Evolutionary conservation across 2,113 vertebrate species (phyloP).

Genomic region (Phylloscopus whistleri): DNA sequence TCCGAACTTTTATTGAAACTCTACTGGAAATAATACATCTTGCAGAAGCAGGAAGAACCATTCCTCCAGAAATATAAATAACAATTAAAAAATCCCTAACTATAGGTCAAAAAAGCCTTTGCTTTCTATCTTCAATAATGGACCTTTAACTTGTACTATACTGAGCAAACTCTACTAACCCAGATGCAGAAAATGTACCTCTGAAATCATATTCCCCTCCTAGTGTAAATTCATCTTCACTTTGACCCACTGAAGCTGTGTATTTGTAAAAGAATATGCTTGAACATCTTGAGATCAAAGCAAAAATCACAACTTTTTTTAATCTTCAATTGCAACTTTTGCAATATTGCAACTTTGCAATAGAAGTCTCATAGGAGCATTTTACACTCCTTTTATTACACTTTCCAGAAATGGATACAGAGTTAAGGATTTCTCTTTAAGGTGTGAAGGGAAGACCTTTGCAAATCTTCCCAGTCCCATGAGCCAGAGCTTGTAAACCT

Average conservation of each 20-base stretch:
- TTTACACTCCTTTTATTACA: background rate
- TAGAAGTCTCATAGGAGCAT: background rate
- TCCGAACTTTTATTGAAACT: background rate
- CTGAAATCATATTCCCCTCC: background rate
- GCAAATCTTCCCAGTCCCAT: slow-evolving; percentile 7
- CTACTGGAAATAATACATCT: background rate
- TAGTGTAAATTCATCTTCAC: background rate
- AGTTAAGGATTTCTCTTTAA: slow-evolving; percentile 12
- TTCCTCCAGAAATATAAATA: background rate
- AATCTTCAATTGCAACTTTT: background rate
- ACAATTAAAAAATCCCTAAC: background rate
- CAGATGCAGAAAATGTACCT: background rate
- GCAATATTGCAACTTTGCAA: background rate
- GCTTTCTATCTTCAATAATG: background rate
- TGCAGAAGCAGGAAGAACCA: background rate
- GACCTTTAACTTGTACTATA: background rate
- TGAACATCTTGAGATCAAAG: background rate
- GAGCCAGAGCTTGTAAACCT: slow-evolving; percentile 20
- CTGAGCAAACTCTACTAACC: background rate
- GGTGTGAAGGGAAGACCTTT: background rate
- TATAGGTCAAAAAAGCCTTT: background rate
- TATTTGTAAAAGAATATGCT: background rate
- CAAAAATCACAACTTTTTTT: background rate
- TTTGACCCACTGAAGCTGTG: background rate
- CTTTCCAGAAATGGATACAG: background rate